Base-by-base conservation (phyloP, 2,888 invertebrate genomes). In the Ecdyonurus torrentis region DNA sequence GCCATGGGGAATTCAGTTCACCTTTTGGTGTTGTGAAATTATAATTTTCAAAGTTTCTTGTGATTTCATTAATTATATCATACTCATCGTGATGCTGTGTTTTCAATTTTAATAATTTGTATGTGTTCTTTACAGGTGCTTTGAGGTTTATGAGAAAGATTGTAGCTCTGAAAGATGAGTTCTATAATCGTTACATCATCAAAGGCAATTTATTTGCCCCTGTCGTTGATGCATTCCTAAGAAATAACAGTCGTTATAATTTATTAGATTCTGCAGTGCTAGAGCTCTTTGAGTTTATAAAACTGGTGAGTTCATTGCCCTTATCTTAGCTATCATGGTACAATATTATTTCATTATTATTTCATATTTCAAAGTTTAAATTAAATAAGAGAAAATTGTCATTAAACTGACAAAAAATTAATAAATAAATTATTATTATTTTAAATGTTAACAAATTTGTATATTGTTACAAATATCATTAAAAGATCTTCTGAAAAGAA, bases 251-350 rank as follows among this genome's bases (percentile, higher is more conserved):
- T 72, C 85, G 97, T 72, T 99, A 99, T 78, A 99, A 99, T 80
- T 84, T 99, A 70, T 81, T 99, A 70, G 99, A 99, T 78, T 99
- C 98, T 25, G 98, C 99, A 68, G 92, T 99, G 75, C 83, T 99
- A 75, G 99, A 99, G 79, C 85, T 99, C 82, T 99, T 99, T 79
- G 99, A 99, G 79, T 99, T 93, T 78, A 95, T 99, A 68, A 92
- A 91, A 81, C 78, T 90, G 76, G 84, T 84, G 70, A 75, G 78
- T 72, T n/a, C n/a, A n/a, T n/a, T n/a, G n/a, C n/a, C n/a, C n/a
- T n/a, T n/a, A n/a, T n/a, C n/a, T n/a, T n/a, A n/a, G n/a, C n/a
- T n/a, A n/a, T n/a, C n/a, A n/a, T n/a, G n/a, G n/a, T n/a, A n/a
- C n/a, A n/a, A 23, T 15, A 18, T 58, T 18, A 18, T 20, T 19